Evolutionary conservation across 2,797 vertebrate species (phyloP), one percentile per base, ranked within the genome.

Genomic region (Notolabrus celidotus): DNA sequence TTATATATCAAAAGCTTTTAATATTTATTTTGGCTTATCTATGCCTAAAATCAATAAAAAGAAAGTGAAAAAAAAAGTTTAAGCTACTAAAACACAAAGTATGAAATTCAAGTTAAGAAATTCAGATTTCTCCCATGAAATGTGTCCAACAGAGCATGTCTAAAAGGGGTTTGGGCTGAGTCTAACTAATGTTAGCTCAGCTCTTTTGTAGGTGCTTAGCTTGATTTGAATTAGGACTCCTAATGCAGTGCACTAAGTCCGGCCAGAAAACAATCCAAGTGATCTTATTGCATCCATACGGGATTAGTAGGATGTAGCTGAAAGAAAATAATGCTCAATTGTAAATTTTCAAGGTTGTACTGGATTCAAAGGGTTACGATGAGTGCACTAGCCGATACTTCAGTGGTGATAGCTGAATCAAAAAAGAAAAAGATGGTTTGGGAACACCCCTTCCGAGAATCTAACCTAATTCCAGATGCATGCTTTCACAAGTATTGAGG

Each of bases 401-500:
- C 14, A 14, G 43, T 5, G 6, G 2, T 19, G 20, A 19, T 12
- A 45, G 19, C 5, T 1, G 43, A 12, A 45, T 45, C 19, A 45
- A 19, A 4, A n/a, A 12, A 45, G 20, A 8, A 45, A 45, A 27
- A 36, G n/a, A 45, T 10, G n/a, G 41, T 43, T 5, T 11, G 25
- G 3, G 15, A 15, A 8, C 23, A 16, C 14, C 46, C 22, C 22
- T 25, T 7, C 22, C 22, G 16, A 25, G 25, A 27, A 19, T 45
- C 15, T 22, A 33, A 66, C 7, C 16, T 29, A 19, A 3, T 7
- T 49, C 23, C 50, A 15, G 57, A 12, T 33, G 63, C 41, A 17
- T 62, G 46, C 46, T 74, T 52, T 43, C 25, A 57, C 25, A 50
- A 41, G 41, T 29, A 22, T 17, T 34, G 57, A 49, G 51, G 33